These are phyloP conservation scores for Calvadosia cruxmelitensis DNA, from an alignment of 30 jellyfish, hydroid and myxozoan species.

Conservation along the genomic window DNA sequence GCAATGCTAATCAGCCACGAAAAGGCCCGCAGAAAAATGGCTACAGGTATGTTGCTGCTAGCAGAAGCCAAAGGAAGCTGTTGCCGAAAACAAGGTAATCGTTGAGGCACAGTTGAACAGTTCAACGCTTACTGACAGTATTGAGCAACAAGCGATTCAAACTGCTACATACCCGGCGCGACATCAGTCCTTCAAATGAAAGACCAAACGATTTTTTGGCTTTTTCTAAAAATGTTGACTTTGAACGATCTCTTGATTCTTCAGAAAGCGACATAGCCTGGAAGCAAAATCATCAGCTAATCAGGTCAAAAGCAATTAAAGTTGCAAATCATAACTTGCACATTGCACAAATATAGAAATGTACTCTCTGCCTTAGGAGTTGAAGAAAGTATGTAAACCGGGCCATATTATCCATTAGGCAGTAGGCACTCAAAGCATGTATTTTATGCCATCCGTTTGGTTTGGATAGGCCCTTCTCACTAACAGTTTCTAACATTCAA, in stretches of 20 bases:
- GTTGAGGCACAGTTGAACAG: no score
- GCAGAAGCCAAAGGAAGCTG: no score
- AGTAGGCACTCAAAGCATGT: not conserved
- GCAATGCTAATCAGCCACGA: no score
- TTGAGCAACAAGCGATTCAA: not conserved
- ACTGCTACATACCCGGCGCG: conserved; percentile 48
- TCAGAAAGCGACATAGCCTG: conserved; percentile 3
- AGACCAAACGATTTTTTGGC: conserved; percentile 71
- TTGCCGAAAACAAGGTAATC: no score
- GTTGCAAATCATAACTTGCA: no score
- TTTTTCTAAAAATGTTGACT: conserved; percentile 68
- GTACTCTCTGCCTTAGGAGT: not conserved
- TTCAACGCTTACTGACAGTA: no score
- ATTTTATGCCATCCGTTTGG: no score
- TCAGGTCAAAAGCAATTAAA: not conserved
- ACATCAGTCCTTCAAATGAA: conserved; percentile 51
- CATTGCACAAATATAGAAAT: no score
- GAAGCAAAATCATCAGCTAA: not conserved
- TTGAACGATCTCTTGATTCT: conserved; percentile 46
- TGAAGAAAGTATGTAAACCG: not conserved
- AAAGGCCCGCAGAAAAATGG: no score
- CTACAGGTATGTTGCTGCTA: no score
- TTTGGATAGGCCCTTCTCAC: no score
- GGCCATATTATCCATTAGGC: not conserved
- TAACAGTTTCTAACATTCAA: no score